A percentile compares a stretch with the other conserved stretches of the same genome.
phyloP scores from a whole-genome alignment of 2,797 vertebrate species.

The Rhinichthys osculus region DNA sequence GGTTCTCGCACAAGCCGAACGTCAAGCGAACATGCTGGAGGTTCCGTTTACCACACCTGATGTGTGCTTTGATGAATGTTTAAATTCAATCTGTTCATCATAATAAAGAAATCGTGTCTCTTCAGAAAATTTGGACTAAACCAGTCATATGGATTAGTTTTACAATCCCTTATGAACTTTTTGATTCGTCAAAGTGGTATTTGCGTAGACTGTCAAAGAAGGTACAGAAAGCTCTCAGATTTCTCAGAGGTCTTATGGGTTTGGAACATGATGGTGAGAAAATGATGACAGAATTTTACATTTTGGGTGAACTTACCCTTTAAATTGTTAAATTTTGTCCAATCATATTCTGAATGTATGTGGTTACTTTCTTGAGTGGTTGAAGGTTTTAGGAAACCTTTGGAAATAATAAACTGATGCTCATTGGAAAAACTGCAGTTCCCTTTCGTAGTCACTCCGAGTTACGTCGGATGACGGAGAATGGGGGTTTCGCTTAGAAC shows the following conservation, averaged over 20 bases:
- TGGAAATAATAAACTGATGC: neutral
- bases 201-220: neutral
- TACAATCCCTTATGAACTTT: neutral
- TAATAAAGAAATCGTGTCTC: no score
- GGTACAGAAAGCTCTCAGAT: neutral
- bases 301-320: neutral
- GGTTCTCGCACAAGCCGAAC: neutral
- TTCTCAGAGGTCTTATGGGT: neutral
- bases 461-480: no score
- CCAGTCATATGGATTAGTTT: neutral
- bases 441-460: no score
- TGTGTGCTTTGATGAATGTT: neutral
- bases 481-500: no score
- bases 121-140: no score
- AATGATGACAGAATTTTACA: neutral
- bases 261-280: neutral
- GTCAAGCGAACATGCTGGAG: neutral
- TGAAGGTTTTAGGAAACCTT: neutral
- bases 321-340: neutral
- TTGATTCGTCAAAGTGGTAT: neutral
- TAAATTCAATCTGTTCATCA: no score
- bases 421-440: neutral
- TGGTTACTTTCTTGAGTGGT: neutral
- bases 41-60: neutral
- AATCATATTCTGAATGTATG: neutral